A percentile compares a stretch with the other conserved stretches of the same genome.
Evolutionary conservation across 2,888 invertebrate genomes (phyloP).

Genomic region (Parnassius smintheus): DNA sequence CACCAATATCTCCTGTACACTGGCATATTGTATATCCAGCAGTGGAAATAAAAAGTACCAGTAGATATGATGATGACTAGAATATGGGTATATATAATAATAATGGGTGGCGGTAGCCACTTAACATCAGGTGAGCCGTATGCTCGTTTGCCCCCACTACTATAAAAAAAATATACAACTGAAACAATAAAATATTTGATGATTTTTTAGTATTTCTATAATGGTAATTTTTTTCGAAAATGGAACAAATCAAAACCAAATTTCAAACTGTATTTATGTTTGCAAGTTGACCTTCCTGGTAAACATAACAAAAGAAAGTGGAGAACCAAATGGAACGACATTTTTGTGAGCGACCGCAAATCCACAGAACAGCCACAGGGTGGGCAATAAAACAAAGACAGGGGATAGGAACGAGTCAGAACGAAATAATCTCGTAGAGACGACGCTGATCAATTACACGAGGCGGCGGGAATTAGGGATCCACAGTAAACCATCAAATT

Average conservation of each 20-base stretch:
- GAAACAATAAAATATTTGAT: too few relatives aligned
- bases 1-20: too few relatives aligned
- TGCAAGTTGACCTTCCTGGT: constrained; percentile 21
- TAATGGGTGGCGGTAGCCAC: too few relatives aligned
- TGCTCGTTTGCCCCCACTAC: too few relatives aligned
- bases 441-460: constrained; percentile 51
- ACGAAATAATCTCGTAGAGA: constrained; percentile 54
- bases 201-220: too few relatives aligned
- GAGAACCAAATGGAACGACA: constrained; percentile 37
- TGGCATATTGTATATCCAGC: too few relatives aligned
- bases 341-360: constrained; percentile 38
- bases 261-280: background rate
- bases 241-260: constrained; percentile 3
- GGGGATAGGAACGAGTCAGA: constrained; percentile 46
- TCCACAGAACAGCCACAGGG: constrained; percentile 37
- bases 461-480: constrained; percentile 47
- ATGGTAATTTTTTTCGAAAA: too few relatives aligned
- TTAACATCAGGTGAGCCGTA: too few relatives aligned
- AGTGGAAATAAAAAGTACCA: too few relatives aligned
- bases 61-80: too few relatives aligned
- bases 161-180: too few relatives aligned
- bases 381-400: constrained; percentile 42
- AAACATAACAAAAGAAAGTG: constrained; percentile 29
- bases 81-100: too few relatives aligned
- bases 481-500: constrained; percentile 46